A percentile compares a stretch with the other conserved stretches of the same genome.
phyloP scores from a whole-genome alignment of 2,113 vertebrate genomes.

The Triplophysa siluroides region DNA sequence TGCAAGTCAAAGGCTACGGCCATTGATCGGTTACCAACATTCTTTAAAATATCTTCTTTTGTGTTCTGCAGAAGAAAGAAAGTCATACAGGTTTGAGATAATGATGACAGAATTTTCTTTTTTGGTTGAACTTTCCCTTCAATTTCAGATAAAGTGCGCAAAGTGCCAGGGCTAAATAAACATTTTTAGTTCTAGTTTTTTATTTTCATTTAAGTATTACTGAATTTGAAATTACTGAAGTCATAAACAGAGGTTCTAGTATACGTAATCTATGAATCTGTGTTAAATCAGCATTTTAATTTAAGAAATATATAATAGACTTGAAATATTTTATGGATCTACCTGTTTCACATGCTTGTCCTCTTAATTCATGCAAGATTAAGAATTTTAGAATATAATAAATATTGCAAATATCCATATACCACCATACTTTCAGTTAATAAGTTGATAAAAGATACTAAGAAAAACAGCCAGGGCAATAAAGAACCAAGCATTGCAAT shows the following conservation, averaged over 20 bases:
- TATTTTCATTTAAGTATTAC: conserved; percentile 6
- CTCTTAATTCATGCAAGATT: conserved; percentile 6
- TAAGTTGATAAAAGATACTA: not conserved
- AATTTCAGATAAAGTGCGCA: not conserved
- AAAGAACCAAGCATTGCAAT: not conserved
- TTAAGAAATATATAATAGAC: too few species aligned
- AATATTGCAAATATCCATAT: not conserved
- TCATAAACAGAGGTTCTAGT: not conserved
- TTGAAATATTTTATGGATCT: too few species aligned
- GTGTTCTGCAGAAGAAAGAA: too few species aligned
- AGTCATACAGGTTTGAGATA: too few species aligned
- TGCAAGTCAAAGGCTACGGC: too few species aligned
- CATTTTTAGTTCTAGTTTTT: not conserved
- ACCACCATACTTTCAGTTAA: not conserved
- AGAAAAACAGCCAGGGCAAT: not conserved
- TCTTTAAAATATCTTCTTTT: too few species aligned
- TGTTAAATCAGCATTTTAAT: conserved; percentile 4
- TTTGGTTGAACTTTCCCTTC: too few species aligned
- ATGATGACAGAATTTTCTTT: too few species aligned
- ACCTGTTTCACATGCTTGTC: conserved; percentile 26
- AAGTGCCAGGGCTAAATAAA: not conserved
- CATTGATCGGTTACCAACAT: too few species aligned
- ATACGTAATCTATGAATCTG: not conserved
- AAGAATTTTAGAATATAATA: too few species aligned
- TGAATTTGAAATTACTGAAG: conserved; percentile 5